A percentile compares a stretch with the other conserved stretches of the same genome.
Evolutionary conservation across 2,113 vertebrate species (phyloP).

Genomic region (Takifugu flavidus): DNA sequence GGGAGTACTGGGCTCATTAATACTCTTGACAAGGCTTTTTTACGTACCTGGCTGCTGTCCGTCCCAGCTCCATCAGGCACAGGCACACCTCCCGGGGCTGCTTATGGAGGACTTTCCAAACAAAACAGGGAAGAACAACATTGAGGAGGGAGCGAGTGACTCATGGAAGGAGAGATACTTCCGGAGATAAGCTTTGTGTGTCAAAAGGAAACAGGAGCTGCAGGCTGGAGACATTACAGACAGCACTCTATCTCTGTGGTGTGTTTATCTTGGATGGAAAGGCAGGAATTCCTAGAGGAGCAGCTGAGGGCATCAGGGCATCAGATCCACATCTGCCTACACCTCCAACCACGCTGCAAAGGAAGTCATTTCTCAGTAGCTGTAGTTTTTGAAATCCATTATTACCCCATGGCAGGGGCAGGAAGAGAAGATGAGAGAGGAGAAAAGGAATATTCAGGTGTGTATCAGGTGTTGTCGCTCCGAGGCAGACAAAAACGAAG

Average conservation of each 20-base stretch:
- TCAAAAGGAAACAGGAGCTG: conserved; percentile 23
- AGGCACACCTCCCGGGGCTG: conserved; percentile 95
- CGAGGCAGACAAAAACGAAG: conserved; percentile 21
- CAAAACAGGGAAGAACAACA: conserved; percentile 8
- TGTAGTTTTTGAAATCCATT: conserved; percentile 12
- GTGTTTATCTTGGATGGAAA: conserved; percentile 43
- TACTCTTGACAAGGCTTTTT: background rate
- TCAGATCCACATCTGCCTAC: no score
- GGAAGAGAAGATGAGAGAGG: conserved; percentile 17
- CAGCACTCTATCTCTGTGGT: conserved; percentile 34
- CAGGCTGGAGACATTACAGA: conserved; percentile 18
- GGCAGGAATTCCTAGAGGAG: conserved; percentile 44
- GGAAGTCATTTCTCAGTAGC: background rate
- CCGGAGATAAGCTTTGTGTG: conserved; percentile 45
- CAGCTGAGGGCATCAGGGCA: conserved; percentile 47
- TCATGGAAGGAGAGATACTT: conserved; percentile 44
- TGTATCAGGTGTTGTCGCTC: background rate
- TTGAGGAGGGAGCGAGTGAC: conserved; percentile 14
- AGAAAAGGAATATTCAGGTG: conserved; percentile 2
- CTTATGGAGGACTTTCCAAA: conserved; percentile 87
- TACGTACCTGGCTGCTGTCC: conserved; percentile 88
- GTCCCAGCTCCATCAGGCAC: conserved; percentile 92
- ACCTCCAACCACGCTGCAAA: no score
- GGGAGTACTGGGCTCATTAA: no score
- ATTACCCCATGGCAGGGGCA: conserved; percentile 23